Percentiles rank a stretch among this genome's conserved stretches.
phyloP scores from a whole-genome alignment of 2,888 invertebrate species.

The Pterostichus niger region DNA sequence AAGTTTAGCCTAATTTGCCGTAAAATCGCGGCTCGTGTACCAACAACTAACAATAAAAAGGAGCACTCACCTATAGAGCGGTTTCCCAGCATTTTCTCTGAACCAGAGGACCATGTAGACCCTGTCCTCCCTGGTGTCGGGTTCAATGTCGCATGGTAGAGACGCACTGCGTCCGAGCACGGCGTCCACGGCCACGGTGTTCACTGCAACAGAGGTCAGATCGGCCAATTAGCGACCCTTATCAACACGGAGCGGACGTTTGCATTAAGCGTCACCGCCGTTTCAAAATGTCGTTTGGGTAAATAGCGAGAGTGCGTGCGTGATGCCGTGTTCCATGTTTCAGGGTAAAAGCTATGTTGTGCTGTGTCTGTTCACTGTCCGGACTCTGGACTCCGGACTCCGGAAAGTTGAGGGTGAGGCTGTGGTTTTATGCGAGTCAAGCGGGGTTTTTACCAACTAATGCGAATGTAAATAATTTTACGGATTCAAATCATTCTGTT shows the following conservation, averaged over 20 bases:
- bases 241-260: slow-evolving; percentile 34
- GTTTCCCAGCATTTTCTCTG: slow-evolving; percentile 90
- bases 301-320: slow-evolving; percentile 16
- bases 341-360: neutral
- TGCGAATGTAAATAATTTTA: slow-evolving; percentile 1
- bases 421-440: neutral
- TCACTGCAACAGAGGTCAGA: slow-evolving; percentile 79
- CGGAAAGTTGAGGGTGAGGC: no score
- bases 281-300: slow-evolving; percentile 47
- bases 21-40: neutral
- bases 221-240: slow-evolving; percentile 39
- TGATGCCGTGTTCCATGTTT: neutral
- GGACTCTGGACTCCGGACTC: no score
- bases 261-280: slow-evolving; percentile 34
- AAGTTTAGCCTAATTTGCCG: no score
- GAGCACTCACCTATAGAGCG: slow-evolving; percentile 89
- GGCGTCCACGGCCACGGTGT: slow-evolving; percentile 87
- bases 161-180: slow-evolving; percentile 91
- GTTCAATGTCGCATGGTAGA: slow-evolving; percentile 93
- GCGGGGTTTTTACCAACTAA: neutral
- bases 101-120: slow-evolving; percentile 97
- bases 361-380: no score
- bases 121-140: slow-evolving; percentile 89
- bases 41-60: slow-evolving; percentile 12
- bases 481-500: slow-evolving; percentile 10